Percentiles rank a stretch among this genome's conserved stretches.
Evolutionary conservation across 2,888 invertebrate genomes (phyloP).

Genomic region (Lapara coniferarum): DNA sequence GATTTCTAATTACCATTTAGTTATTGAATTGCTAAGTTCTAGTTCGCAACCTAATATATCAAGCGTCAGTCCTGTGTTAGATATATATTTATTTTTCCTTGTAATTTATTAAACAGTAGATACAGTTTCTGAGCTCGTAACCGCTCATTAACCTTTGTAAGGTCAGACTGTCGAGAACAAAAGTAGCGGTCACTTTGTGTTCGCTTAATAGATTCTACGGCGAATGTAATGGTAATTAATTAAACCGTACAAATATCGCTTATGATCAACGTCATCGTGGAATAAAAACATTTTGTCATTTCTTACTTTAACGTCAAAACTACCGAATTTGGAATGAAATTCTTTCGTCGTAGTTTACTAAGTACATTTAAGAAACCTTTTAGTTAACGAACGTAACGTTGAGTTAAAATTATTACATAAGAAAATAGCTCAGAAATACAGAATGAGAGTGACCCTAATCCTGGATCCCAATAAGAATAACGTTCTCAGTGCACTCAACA

Average conservation of each 20-base stretch:
- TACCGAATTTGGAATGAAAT: too few species aligned
- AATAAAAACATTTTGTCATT: background rate
- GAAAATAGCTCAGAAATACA: slow-evolving; percentile 3
- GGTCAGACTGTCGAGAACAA: slow-evolving; percentile 19
- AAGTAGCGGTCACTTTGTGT: slow-evolving; percentile 19
- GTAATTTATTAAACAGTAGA: slow-evolving; percentile 1
- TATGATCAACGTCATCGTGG: background rate
- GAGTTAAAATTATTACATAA: background rate
- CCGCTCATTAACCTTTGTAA: slow-evolving; percentile 19
- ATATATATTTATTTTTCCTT: slow-evolving; percentile 9
- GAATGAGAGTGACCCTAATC: slow-evolving; percentile 20
- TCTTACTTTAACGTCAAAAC: too few species aligned
- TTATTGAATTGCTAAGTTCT: background rate
- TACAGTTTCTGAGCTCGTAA: slow-evolving; percentile 8
- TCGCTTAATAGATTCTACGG: background rate
- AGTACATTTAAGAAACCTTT: background rate
- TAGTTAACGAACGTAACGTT: slow-evolving; percentile 6
- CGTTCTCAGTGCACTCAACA: slow-evolving; percentile 28
- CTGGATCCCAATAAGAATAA: slow-evolving; percentile 33
- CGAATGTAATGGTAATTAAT: background rate
- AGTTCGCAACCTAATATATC: slow-evolving; percentile 5
- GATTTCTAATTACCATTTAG: background rate
- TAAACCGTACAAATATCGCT: background rate
- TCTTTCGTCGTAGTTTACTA: too few species aligned
- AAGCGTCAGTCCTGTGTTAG: background rate